A percentile compares a stretch with the other conserved stretches of the same genome.
Conservation (phyloP, 2,888 invertebrate genomes). For the Epistrophella euchroma region DNA sequence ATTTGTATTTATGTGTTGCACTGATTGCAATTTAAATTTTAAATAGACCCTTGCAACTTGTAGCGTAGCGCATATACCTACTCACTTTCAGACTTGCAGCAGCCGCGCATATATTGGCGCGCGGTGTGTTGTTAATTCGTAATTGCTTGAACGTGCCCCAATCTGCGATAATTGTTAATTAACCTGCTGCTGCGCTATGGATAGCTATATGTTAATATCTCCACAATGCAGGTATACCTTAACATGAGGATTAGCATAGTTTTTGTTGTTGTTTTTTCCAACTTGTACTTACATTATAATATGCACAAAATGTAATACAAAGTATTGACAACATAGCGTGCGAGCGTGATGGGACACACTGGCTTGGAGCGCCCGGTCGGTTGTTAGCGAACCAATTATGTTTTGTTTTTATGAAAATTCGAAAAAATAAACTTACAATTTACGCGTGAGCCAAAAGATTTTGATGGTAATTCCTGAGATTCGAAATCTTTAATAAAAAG, state of each 20-base stretch:
- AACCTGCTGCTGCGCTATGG: slow-evolving; percentile 49
- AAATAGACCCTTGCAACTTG: slow-evolving; percentile 44
- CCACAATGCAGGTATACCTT: slow-evolving; percentile 32
- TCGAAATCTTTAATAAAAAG: background rate
- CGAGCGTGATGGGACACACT: slow-evolving; percentile 9
- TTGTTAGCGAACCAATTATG: slow-evolving; percentile 28
- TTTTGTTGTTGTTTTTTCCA: slow-evolving; percentile 18
- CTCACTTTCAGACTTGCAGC: background rate
- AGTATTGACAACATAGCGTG: slow-evolving; percentile 35
- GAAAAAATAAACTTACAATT: background rate
- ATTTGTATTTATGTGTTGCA: slow-evolving; percentile 47
- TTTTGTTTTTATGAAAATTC: slow-evolving; percentile 1
- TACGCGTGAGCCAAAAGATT: slow-evolving; percentile 3
- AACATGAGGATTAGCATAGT: slow-evolving; percentile 52
- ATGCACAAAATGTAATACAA: slow-evolving; percentile 18
- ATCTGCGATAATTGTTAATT: slow-evolving; percentile 65
- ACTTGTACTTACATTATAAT: slow-evolving; percentile 5
- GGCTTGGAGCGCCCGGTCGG: background rate
- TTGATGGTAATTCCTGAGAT: background rate
- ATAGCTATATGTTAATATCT: slow-evolving; percentile 37
- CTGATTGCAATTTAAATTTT: slow-evolving; percentile 53
- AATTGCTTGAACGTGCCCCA: slow-evolving; percentile 53
- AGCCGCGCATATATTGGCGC: slow-evolving; percentile 2
- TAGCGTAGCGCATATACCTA: background rate
- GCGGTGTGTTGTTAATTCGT: slow-evolving; percentile 45